Percentiles rank a stretch among this genome's conserved stretches.
These are phyloP conservation scores for Martes martes DNA, from an alignment of 2,113 vertebrate species.

Conservation along the genomic window DNA sequence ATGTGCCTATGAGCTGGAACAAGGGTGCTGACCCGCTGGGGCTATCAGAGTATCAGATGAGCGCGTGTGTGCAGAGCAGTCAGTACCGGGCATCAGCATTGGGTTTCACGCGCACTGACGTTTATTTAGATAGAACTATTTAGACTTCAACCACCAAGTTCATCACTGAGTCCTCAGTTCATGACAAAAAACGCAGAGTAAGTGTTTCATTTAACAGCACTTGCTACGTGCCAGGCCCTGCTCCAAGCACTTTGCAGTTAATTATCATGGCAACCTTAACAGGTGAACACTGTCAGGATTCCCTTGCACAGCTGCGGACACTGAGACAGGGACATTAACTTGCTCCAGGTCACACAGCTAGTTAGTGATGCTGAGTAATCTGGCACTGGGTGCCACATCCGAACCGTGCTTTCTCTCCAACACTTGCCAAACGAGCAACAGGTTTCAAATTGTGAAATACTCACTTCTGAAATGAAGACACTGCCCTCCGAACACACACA, in stretches of 20 bases:
- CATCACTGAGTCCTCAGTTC: not conserved
- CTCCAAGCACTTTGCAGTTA: not conserved
- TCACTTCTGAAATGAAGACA: not conserved
- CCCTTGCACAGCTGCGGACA: not conserved
- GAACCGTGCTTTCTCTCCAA: not conserved
- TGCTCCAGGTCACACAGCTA: not conserved
- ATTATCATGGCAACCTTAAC: not conserved
- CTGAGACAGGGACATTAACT: not conserved
- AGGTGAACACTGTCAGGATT: not conserved
- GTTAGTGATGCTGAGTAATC: accelerated
- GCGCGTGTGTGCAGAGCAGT: accelerated
- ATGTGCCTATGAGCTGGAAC: not conserved
- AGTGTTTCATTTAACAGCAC: not conserved
- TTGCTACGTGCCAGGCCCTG: not conserved
- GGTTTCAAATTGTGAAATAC: not conserved
- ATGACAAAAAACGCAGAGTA: not conserved
- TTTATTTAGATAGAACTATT: too few species aligned
- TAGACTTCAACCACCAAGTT: not conserved
- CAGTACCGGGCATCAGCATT: accelerated
- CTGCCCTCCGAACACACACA: not conserved
- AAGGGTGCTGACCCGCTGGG: not conserved
- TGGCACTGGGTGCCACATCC: not conserved
- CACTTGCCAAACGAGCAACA: not conserved
- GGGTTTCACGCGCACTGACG: not conserved
- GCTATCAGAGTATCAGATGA: accelerated